Conservation (phyloP, 1,140 invertebrate species). For the Stenopsyche tienmushanensis region DNA sequence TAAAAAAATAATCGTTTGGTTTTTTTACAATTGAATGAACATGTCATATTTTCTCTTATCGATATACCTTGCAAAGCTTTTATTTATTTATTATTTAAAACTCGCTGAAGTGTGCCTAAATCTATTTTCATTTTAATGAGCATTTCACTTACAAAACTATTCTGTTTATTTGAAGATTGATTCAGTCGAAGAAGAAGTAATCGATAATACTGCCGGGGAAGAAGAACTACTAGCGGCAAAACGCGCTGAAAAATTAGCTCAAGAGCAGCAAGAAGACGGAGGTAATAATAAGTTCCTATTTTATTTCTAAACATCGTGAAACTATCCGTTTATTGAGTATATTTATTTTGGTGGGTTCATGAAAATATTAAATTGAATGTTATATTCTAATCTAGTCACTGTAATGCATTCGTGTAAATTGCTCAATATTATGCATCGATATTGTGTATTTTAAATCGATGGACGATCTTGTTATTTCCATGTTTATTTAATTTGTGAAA, state of each 20-base stretch:
- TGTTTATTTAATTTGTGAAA: too few species aligned
- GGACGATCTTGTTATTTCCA: not conserved
- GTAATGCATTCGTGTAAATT: too few species aligned
- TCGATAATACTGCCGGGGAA: slow-evolving; percentile 44
- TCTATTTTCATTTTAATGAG: not conserved
- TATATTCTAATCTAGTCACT: too few species aligned
- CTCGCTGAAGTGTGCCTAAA: not conserved
- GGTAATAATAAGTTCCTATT: slow-evolving; percentile 15
- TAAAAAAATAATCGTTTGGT: too few species aligned
- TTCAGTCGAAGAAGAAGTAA: slow-evolving; percentile 39
- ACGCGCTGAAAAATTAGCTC: slow-evolving; percentile 45
- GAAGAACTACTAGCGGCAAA: slow-evolving; percentile 43
- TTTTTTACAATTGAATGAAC: too few species aligned
- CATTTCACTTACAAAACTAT: too few species aligned
- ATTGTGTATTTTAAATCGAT: not conserved
- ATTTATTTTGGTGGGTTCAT: not conserved
- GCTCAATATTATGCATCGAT: too few species aligned
- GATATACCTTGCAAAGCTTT: not conserved
- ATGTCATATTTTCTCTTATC: not conserved
- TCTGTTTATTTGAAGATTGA: slow-evolving; percentile 42
- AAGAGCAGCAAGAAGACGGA: slow-evolving; percentile 47
- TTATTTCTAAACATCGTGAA: not conserved
- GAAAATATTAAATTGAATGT: not conserved
- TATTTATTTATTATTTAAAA: not conserved
- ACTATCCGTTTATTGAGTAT: not conserved